A percentile compares a stretch with the other conserved stretches of the same genome.
These are phyloP conservation scores for Oopsacas minuta DNA, from an alignment of 37 sponge, comb jelly and placozoan species.

Conservation along the genomic window DNA sequence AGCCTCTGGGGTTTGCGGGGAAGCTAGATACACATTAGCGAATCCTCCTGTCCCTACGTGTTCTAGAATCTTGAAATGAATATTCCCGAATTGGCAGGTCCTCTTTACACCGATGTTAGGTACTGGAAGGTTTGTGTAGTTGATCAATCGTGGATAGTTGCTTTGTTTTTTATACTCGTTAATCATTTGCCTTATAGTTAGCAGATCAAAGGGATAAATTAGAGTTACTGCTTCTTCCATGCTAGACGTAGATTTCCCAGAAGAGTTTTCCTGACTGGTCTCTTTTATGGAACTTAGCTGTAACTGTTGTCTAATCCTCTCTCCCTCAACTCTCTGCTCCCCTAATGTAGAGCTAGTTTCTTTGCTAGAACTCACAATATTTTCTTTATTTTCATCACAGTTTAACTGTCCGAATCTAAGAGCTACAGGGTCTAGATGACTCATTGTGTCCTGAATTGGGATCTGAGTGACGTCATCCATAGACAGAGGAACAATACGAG, in stretches of 20 bases:
- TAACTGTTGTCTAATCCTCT: neutral
- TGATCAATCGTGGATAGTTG: neutral
- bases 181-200: neutral
- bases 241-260: neutral
- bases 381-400: neutral
- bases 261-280: neutral
- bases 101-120: neutral
- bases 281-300: neutral
- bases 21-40: neutral
- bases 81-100: neutral
- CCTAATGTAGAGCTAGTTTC: neutral
- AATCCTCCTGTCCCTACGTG: constrained; percentile 8
- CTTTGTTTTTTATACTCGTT: neutral
- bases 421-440: neutral
- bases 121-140: neutral
- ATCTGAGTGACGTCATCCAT: constrained; percentile 11
- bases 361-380: neutral
- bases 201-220: neutral
- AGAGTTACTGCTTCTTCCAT: neutral
- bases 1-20: neutral
- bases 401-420: neutral
- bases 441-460: neutral
- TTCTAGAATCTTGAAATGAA: constrained; percentile 2
- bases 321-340: too few species aligned
- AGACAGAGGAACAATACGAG: neutral